A percentile compares a stretch with the other conserved stretches of the same genome.
Evolutionary conservation across 2,113 vertebrate species (phyloP).

Genomic region (Austrofundulus limnaeus): DNA sequence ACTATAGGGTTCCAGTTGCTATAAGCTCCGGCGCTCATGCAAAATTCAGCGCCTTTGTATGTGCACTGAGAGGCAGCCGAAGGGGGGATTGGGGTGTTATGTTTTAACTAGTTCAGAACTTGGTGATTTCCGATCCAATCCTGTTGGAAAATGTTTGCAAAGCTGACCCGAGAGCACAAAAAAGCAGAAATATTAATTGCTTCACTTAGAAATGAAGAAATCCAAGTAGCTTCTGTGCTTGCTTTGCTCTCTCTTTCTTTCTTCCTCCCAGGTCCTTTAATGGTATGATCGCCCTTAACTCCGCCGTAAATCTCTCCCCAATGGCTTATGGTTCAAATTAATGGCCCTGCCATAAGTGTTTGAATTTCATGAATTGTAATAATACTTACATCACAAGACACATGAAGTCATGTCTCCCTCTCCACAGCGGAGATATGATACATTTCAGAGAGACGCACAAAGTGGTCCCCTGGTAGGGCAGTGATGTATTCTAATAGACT

Average conservation of each 20-base stretch:
- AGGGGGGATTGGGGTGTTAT: constrained; percentile 63
- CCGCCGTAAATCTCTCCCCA: constrained; percentile 95
- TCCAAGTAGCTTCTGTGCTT: constrained; percentile 79
- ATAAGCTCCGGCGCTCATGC: constrained; percentile 71
- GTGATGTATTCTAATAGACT: constrained; percentile 99
- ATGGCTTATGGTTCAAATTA: constrained; percentile 96
- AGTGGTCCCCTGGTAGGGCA: constrained; percentile 94
- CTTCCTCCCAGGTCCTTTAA: constrained; percentile 84
- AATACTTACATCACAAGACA: constrained; percentile 99
- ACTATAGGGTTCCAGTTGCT: constrained; percentile 69
- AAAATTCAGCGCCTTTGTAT: constrained; percentile 71
- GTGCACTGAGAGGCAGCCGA: constrained; percentile 53
- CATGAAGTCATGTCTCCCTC: constrained; percentile 95
- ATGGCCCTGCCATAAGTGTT: constrained; percentile 93
- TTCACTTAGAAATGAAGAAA: constrained; percentile 68
- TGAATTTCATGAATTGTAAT: constrained; percentile 99
- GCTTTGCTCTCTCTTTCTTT: constrained; percentile 56
- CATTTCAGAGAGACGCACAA: constrained; percentile 93
- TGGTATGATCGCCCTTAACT: constrained; percentile 94
- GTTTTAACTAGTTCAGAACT: constrained; percentile 85
- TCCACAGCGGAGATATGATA: constrained; percentile 95
- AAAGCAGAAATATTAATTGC: constrained; percentile 68
- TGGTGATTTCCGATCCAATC: constrained; percentile 46
- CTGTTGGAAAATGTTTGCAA: constrained; percentile 80
- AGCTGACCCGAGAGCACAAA: constrained; percentile 48